Evolutionary conservation across 2,113 vertebrate genomes (phyloP).

Genomic region (Noctilio leporinus): DNA sequence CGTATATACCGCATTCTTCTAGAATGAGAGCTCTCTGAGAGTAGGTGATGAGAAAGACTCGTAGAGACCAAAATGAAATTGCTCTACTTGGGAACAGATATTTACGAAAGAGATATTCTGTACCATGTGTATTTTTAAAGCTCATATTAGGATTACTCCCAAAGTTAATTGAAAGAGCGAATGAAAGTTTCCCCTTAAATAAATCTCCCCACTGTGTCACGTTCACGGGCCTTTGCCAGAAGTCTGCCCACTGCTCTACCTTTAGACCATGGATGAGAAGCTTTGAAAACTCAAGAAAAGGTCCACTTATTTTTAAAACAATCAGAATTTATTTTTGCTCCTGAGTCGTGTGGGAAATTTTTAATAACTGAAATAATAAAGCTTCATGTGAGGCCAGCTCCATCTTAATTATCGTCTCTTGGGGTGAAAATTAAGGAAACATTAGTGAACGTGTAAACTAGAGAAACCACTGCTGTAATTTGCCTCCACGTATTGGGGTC

Average conservation of each 20-base stretch:
- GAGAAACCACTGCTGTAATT: slow-evolving; percentile 35
- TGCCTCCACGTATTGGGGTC: slow-evolving; percentile 3
- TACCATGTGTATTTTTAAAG: neutral
- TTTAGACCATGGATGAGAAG: neutral
- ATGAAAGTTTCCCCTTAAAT: neutral
- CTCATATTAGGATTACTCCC: slow-evolving; percentile 5
- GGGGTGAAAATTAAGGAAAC: slow-evolving; percentile 34
- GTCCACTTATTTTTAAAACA: slow-evolving; percentile 15
- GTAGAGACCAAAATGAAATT: neutral
- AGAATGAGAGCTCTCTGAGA: neutral
- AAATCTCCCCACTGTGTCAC: neutral
- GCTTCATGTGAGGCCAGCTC: slow-evolving; percentile 31
- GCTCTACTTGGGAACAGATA: neutral
- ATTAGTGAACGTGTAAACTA: slow-evolving; percentile 35
- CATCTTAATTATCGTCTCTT: slow-evolving; percentile 50
- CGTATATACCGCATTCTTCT: neutral
- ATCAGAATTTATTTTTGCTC: slow-evolving; percentile 14
- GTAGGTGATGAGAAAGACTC: neutral
- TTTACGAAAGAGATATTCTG: neutral
- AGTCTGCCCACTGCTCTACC: neutral
- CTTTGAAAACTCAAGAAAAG: slow-evolving; percentile 10
- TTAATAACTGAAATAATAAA: slow-evolving; percentile 65
- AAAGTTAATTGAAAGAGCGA: slow-evolving; percentile 8
- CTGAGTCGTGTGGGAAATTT: slow-evolving; percentile 42
- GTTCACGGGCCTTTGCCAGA: neutral